Percentiles rank a stretch among this genome's conserved stretches.
phyloP scores from a whole-genome alignment of 2,888 invertebrate genomes.

The Belgica antarctica region DNA sequence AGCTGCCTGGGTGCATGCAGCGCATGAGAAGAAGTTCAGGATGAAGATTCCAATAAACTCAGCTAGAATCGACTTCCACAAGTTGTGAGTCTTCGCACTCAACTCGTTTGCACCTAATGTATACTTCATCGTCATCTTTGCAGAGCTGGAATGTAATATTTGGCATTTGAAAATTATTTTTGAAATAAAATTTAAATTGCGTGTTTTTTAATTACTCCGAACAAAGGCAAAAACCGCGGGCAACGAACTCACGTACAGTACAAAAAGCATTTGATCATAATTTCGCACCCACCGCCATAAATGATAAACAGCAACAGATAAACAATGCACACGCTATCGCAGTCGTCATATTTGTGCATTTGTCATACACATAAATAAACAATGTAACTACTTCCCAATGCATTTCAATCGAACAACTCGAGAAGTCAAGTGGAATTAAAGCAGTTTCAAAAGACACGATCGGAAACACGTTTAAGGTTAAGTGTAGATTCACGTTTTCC shows the following conservation, averaged over 20 bases:
- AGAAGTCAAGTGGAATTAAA: too few relatives aligned
- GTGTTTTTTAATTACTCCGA: background rate
- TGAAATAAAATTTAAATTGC: background rate
- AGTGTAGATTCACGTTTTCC: too few relatives aligned
- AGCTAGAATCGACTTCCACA: conserved; percentile 69
- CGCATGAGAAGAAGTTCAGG: conserved; percentile 87
- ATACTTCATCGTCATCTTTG: background rate
- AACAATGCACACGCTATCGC: too few relatives aligned
- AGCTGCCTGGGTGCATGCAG: conserved; percentile 65
- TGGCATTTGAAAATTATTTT: too few relatives aligned
- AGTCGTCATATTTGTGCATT: too few relatives aligned
- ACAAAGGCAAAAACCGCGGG: background rate
- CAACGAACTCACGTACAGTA: background rate
- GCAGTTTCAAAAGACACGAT: too few relatives aligned
- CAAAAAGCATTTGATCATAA: background rate
- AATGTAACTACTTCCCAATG: too few relatives aligned
- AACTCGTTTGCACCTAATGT: background rate
- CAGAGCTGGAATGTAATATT: background rate
- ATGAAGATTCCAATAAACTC: conserved; percentile 85
- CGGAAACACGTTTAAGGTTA: too few relatives aligned
- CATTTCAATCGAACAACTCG: too few relatives aligned
- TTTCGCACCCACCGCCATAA: background rate
- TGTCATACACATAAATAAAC: too few relatives aligned
- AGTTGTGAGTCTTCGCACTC: background rate
- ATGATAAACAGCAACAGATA: too few relatives aligned